Evolutionary conservation across 1,140 invertebrate species (phyloP), one percentile per base, ranked within the genome.

Genomic region (Eurosta solidaginis): DNA sequence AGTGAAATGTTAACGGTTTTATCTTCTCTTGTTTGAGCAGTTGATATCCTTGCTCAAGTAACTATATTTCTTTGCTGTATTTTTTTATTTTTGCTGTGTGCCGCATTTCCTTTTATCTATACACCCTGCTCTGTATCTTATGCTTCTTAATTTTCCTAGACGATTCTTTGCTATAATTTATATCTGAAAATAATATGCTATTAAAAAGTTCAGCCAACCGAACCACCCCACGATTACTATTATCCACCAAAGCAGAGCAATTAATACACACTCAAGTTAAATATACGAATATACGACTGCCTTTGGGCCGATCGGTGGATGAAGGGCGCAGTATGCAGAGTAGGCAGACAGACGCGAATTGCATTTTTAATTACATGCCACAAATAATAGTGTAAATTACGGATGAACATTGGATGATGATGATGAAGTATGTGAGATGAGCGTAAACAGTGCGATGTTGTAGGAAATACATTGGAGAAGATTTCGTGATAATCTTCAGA

Each of bases 1-100:
- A 74, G 73, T 74, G 73, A 74, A 74, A 74, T 74, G 73, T 74
- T 74, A 74, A 74, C 73, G 73, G 73, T 74, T 74, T 74, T 74
- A 74, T 74, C 73, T 74, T n/a, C 17, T 74, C 44, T 17, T 47
- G 44, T 74, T 74, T 74, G 73, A 44, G 73, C 73, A 74, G 42
- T 45, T 45, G 42, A 74, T 74, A 44, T 36, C 68, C 20, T 36
- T 63, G 27, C 12, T 42, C n/a, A n/a, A n/a, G n/a, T n/a, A n/a
- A n/a, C n/a, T n/a, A n/a, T n/a, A n/a, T n/a, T n/a, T n/a, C n/a
- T n/a, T n/a, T n/a, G n/a, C n/a, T n/a, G n/a, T n/a, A n/a, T n/a
- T n/a, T n/a, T n/a, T n/a, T 22, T 74, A 36, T 74, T 42, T 42
- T 45, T 40, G n/a, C 42, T 74, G 33, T 17, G 9, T 10, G 40